Conservation (phyloP, 2,888 invertebrate species). For the Hypercompe scribonia region DNA sequence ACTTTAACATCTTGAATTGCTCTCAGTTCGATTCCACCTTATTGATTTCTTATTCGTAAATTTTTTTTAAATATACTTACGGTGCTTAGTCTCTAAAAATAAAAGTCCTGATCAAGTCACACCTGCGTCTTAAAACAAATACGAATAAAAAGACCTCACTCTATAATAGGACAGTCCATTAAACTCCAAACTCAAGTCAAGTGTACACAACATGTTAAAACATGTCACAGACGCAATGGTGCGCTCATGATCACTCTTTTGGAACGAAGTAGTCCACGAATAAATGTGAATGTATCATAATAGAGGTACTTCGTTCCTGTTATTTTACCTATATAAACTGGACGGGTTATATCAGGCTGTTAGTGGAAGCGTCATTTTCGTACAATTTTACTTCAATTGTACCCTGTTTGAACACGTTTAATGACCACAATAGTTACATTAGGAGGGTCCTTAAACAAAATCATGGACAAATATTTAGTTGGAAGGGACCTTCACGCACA, state of each 20-base stretch:
- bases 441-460: neutral
- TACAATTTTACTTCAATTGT: neutral
- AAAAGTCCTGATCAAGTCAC: neutral
- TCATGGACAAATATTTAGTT: neutral
- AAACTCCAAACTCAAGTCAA: conserved; percentile 58
- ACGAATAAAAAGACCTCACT: conserved; percentile 4
- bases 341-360: conserved; percentile 9
- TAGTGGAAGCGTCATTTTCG: neutral
- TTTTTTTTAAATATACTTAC: neutral
- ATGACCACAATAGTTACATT: neutral
- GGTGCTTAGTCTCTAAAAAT: neutral
- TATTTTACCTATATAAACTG: conserved; percentile 9
- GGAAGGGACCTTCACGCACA: neutral
- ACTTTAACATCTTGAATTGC: neutral
- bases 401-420: neutral
- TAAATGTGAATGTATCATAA: conserved; percentile 51
- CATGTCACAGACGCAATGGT: conserved; percentile 69
- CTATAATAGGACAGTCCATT: conserved; percentile 38
- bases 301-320: neutral
- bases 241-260: conserved; percentile 64
- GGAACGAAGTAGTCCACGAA: conserved; percentile 58
- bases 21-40: neutral
- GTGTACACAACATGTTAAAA: conserved; percentile 57
- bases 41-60: neutral
- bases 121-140: conserved; percentile 4